Percentiles rank a stretch among this genome's conserved stretches.
phyloP scores from a whole-genome alignment of 1,140 invertebrate genomes.

The Caerostris extrusa region DNA sequence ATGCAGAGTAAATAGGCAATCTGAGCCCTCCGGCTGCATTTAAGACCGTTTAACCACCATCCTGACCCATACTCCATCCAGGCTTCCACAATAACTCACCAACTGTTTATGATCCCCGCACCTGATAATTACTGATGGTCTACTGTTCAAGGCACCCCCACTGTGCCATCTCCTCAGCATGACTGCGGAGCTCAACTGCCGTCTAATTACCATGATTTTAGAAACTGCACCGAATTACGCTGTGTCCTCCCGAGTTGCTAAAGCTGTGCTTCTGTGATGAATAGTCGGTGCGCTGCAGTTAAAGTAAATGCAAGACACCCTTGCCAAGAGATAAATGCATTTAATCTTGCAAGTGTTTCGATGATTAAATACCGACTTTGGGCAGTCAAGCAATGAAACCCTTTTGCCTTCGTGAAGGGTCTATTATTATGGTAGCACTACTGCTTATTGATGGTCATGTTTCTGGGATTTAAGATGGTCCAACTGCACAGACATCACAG shows the following conservation, averaged over 20 bases:
- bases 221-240: neutral
- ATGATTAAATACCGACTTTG: neutral
- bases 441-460: neutral
- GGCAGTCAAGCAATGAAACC: neutral
- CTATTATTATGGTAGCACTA: neutral
- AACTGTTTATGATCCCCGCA: neutral
- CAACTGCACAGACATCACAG: too few relatives aligned
- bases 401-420: neutral
- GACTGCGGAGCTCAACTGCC: neutral
- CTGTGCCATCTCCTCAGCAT: neutral
- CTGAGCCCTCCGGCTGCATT: neutral
- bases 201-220: conserved; percentile 7
- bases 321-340: neutral
- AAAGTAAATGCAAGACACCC: neutral
- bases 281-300: neutral
- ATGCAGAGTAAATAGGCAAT: neutral
- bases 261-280: neutral
- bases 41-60: neutral
- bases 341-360: neutral
- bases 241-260: neutral
- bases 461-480: too few relatives aligned
- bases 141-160: neutral
- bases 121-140: neutral
- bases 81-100: neutral
- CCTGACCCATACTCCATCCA: too few relatives aligned